These are phyloP conservation scores for Cichlasoma orientale DNA, from an alignment of 2,797 vertebrate genomes.

Conservation along the genomic window DNA sequence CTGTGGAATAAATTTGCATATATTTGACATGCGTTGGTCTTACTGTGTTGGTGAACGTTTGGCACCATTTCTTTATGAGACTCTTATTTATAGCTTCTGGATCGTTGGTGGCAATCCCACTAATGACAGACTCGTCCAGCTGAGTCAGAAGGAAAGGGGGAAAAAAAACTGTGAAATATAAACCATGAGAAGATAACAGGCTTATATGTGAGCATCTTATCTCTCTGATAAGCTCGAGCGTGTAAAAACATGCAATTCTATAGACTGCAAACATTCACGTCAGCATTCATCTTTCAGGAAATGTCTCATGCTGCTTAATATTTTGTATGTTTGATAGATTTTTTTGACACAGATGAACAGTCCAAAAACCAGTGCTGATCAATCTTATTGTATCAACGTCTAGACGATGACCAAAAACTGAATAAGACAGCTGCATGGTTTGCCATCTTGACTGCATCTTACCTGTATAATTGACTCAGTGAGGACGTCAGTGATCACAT, in stretches of 20 bases:
- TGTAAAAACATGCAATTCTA: neutral
- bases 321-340: neutral
- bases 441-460: neutral
- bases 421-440: neutral
- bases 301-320: neutral
- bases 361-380: too few species aligned
- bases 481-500: constrained; percentile 92
- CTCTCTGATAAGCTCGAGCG: neutral
- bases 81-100: constrained; percentile 85
- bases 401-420: neutral
- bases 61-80: constrained; percentile 89
- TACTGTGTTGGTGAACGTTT: constrained; percentile 80
- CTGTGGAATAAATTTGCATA: neutral
- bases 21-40: constrained; percentile 13
- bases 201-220: neutral
- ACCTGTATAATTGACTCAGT: constrained; percentile 91
- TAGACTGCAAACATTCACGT: neutral
- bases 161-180: neutral
- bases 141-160: constrained; percentile 44
- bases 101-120: constrained; percentile 85
- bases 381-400: neutral
- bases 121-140: constrained; percentile 89
- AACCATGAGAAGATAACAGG: constrained; percentile 3
- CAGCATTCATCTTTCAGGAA: neutral
- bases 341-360: neutral